Base-by-base conservation (phyloP, 2,797 vertebrate genomes). In the Calcarius lapponicus region DNA sequence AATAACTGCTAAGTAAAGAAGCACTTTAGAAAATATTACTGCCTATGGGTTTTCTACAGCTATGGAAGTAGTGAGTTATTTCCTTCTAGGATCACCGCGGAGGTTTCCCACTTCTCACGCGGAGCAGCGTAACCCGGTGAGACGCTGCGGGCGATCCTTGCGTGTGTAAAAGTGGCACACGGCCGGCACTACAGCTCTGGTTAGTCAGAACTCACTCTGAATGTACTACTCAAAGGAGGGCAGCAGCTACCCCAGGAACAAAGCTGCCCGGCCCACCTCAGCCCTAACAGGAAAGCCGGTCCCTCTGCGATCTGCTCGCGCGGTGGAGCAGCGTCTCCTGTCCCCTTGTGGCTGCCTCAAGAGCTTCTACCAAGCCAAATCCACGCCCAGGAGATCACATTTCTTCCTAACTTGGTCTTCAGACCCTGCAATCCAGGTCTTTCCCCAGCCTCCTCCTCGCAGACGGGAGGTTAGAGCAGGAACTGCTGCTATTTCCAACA, bases 11-110 rank as follows among this genome's bases (percentile, higher is more conserved):
- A 72, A 88, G 88, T 93, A 95, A 93, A 93, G 79, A 96, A 96
- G 96, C 96, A 97, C 95, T 97, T 97, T 97, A 97, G 90, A 90
- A 93, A 90, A 90, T 40, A 56, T 86, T 96, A 61, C 96, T 94
- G 92, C 90, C 57, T 95, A 38, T 62, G 90, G 11, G 78, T 96
- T 96, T 97, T 94, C 87, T 96, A 92, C 92, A 88, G 31, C 19
- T 84, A 20, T 22, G 1, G 61, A 42, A 85, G 67, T 48, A 72
- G 89, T 3, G 0, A 81, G 75, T 75, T 50, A 34, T 62, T 86
- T 86, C 64, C 66, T 38, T 48, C 54, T 40, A 2, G 51, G 56
- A 66, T 86, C 48, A 7, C 24, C 40, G 28, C 11, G 31, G 79
- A 84, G 86, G 71, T 88, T 94, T 93, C 90, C 86, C 86, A 51